Evolutionary conservation across 2,797 vertebrate genomes (phyloP), one percentile per base, ranked within the genome.

Genomic region (Bryconaethiops microstoma): DNA sequence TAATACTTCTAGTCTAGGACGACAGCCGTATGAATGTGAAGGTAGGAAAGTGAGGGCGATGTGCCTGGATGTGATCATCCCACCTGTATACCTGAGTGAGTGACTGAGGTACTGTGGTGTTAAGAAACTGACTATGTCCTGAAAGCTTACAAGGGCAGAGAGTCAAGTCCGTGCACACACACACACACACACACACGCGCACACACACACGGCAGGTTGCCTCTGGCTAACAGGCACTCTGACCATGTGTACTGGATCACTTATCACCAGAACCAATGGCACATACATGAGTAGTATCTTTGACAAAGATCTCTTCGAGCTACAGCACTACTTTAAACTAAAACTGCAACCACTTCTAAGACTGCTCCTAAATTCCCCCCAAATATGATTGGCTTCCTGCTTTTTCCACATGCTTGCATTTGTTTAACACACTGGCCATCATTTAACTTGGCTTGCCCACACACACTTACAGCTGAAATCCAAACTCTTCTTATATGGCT

Each of bases 131-230:
- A 71, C 57, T 75, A 23, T 73, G 79, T 59, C 70, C 69, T 81
- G 70, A 81, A 79, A 52, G 57, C 77, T 69, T 67, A 55, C 25
- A 35, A 48, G 10, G 59, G 39, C 45, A 67, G 23, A 74, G 74
- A 82, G 80, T 82, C 77, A 90, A 84, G 79, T 7, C n/a, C 45
- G 48, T 19, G 21, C 13, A 59, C 39, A 45, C n/a, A 81, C 29
- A 55, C 39, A 16, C 7, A 45, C 42, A 5, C 42, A 45, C 42
- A 45, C 29, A 54, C 39, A 16, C 7, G 7, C 17, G 52, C 42
- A 5, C 42, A 45, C 42, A 45, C 29, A 54, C 39, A 16, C 7
- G 7, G 13, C 7, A 72, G 17, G 52, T 59, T 57, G 39, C 35
- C 42, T 64, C 68, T 68, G 17, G 29, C 25, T 59, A 60, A 72